Evolutionary conservation across 2,113 vertebrate genomes (phyloP).

Genomic region (Agapornis roseicollis): DNA sequence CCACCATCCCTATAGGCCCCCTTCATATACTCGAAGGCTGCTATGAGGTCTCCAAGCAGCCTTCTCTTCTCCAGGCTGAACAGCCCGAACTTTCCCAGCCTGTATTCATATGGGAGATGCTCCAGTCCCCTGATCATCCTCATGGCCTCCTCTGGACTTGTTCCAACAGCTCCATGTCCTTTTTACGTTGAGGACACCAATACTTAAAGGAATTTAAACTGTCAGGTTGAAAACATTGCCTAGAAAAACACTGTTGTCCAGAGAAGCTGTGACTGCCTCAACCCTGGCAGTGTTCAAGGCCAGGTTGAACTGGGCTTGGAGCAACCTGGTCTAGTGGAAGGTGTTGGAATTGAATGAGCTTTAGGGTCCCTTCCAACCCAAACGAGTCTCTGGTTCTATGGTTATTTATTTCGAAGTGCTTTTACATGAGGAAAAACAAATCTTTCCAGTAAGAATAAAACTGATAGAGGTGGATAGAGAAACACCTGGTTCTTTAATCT

Average conservation of each 20-base stretch:
- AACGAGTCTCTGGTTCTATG: neutral
- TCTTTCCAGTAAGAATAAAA: neutral
- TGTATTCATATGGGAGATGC: too few relatives aligned
- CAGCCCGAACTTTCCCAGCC: too few relatives aligned
- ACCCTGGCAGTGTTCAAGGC: neutral
- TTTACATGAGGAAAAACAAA: neutral
- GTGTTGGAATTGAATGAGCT: neutral
- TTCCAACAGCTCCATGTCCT: too few relatives aligned
- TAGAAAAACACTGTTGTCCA: neutral
- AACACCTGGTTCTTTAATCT: neutral
- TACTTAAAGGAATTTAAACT: neutral
- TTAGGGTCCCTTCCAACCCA: neutral
- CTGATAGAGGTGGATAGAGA: fast-evolving
- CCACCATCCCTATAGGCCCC: too few relatives aligned
- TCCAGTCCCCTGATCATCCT: too few relatives aligned
- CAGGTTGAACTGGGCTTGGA: neutral
- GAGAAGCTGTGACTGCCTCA: neutral
- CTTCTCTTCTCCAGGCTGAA: too few relatives aligned
- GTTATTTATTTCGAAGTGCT: neutral
- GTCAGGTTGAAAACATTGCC: neutral
- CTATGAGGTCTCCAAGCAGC: too few relatives aligned
- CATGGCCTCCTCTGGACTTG: too few relatives aligned
- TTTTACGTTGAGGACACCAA: too few relatives aligned
- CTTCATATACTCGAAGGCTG: too few relatives aligned
- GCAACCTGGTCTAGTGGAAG: neutral